phyloP scores from a whole-genome alignment of 1,140 invertebrate genomes.

The Archivesica marissinica region DNA sequence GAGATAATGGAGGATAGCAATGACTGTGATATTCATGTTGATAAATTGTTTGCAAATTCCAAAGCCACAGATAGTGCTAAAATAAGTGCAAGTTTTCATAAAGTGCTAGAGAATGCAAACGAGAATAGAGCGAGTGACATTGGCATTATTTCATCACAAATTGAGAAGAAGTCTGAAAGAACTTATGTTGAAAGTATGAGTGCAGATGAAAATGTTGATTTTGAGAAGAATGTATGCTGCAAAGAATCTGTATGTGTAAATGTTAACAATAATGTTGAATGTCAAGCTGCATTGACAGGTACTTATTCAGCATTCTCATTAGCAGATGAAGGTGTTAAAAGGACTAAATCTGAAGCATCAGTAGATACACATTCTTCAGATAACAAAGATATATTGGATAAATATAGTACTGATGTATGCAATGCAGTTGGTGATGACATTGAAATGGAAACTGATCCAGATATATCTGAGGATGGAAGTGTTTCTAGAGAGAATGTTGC shows the following conservation, averaged over 20 bases:
- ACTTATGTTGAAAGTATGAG: too few relatives aligned
- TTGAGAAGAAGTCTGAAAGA: too few relatives aligned
- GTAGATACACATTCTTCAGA: too few relatives aligned
- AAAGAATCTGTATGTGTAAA: too few relatives aligned
- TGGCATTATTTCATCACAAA: too few relatives aligned
- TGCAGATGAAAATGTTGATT: too few relatives aligned
- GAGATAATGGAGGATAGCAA: slow-evolving; percentile 44
- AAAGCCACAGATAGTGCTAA: background rate
- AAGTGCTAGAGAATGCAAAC: background rate
- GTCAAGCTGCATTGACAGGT: too few relatives aligned
- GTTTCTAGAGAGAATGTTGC: background rate
- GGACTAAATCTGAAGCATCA: background rate
- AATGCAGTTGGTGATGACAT: background rate
- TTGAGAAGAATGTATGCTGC: too few relatives aligned
- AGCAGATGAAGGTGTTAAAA: too few relatives aligned
- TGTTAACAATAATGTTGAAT: too few relatives aligned
- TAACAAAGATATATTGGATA: background rate
- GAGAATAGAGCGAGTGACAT: background rate
- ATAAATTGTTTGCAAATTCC: slow-evolving; percentile 42
- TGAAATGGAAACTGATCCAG: background rate
- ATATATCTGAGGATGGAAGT: background rate
- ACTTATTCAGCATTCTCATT: too few relatives aligned
- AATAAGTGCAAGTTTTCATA: background rate
- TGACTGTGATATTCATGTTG: slow-evolving; percentile 57
- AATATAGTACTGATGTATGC: background rate